Conservation (phyloP, 2,797 vertebrate genomes). For the Philypnodon macrostomus region DNA sequence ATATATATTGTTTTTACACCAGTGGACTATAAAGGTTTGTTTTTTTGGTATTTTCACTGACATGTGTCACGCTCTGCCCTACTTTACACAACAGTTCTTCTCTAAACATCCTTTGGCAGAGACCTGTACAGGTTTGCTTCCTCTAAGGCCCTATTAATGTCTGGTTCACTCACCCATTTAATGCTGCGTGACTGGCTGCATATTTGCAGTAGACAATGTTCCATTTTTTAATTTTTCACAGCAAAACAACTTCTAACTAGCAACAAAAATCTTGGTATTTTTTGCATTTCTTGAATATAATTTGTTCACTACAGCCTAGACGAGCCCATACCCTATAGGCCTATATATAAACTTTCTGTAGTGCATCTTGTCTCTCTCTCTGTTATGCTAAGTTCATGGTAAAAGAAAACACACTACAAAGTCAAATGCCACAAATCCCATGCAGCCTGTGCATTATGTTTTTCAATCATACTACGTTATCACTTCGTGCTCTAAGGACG, state of each 20-base stretch:
- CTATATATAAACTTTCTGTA: too few relatives aligned
- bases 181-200: not conserved
- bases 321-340: too few relatives aligned
- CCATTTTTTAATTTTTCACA: too few relatives aligned
- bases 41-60: not conserved
- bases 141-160: not conserved
- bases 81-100: not conserved
- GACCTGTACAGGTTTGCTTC: not conserved
- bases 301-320: too few relatives aligned
- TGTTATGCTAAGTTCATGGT: slow-evolving; percentile 15
- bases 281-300: too few relatives aligned
- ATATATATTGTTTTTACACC: not conserved
- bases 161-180: not conserved
- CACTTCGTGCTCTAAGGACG: not conserved
- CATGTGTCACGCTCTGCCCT: not conserved
- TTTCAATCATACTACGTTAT: not conserved
- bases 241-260: too few relatives aligned
- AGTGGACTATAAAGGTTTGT: not conserved
- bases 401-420: slow-evolving; percentile 3
- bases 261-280: too few relatives aligned
- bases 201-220: not conserved
- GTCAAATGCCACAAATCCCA: slow-evolving; percentile 20
- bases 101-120: not conserved
- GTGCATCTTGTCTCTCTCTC: too few relatives aligned
- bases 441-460: slow-evolving; percentile 3